A percentile compares a stretch with the other conserved stretches of the same genome.
Evolutionary conservation across 2,113 vertebrate species (phyloP).

Genomic region (Plectropomus leopardus): DNA sequence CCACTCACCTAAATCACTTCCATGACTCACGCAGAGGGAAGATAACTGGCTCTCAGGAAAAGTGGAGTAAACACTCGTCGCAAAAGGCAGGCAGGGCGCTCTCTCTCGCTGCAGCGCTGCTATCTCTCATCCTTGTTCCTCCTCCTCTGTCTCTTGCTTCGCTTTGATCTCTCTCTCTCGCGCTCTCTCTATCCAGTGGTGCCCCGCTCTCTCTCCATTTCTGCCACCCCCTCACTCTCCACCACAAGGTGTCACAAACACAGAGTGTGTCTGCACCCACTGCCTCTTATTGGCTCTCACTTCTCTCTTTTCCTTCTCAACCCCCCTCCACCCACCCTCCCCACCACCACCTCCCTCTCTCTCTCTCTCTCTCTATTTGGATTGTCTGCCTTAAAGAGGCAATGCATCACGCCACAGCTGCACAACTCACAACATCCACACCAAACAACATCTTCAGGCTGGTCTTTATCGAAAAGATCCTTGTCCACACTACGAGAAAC

Average conservation of each 20-base stretch:
- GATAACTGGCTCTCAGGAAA: constrained; percentile 57
- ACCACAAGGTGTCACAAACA: constrained; percentile 77
- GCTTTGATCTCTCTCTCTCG: constrained; percentile 63
- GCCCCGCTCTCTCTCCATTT: constrained; percentile 40
- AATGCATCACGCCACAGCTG: constrained; percentile 44
- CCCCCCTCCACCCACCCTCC: not conserved
- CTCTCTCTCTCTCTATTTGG: constrained; percentile 20
- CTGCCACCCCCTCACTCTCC: constrained; percentile 62
- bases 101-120: constrained; percentile 59
- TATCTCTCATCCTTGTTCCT: constrained; percentile 63
- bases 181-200: constrained; percentile 18
- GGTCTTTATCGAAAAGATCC: not conserved
- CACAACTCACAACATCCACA: not conserved
- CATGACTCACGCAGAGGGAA: constrained; percentile 69
- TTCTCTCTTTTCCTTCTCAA: not conserved
- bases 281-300: constrained; percentile 64
- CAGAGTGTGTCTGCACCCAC: constrained; percentile 63
- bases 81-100: constrained; percentile 45
- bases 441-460: not conserved
- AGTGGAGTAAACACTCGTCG: constrained; percentile 59
- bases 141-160: constrained; percentile 55
- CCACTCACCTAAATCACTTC: constrained; percentile 68
- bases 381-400: constrained; percentile 67
- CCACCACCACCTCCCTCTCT: not conserved
- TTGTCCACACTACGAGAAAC: not conserved